Base-by-base conservation (phyloP, 2,888 invertebrate species). In the Scelioninae gen. 2 region DNA sequence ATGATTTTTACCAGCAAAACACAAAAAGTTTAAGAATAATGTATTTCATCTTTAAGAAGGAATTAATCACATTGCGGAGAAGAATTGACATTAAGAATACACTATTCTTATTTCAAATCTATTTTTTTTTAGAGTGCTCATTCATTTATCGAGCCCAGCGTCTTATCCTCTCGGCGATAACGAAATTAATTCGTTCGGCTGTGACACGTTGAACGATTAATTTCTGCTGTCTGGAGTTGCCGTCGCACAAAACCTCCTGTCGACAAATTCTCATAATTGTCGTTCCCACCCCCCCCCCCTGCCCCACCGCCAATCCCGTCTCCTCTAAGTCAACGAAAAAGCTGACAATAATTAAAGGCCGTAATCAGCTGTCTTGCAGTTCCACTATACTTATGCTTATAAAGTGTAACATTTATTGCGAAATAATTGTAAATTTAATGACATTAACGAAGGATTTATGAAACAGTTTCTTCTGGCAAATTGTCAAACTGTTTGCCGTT, bases 341-440 rank as follows among this genome's bases (percentile, higher is more conserved):
- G 5, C 28, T 25, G 33, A 13, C 28, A 28, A 50, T 63, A 64
- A 53, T 53, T 64, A 64, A 64, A 64, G 55, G 53, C 16, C 15
- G 45, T 11, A 64, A 64, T 64, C 55, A 64, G 25, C 46, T 9
- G n/a, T 18, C 13, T 18, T 33, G 48, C n/a, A 35, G 43, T 33
- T 53, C 53, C n/a, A 41, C 43, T 55, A 13, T 55, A 46, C 53
- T 55, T 33, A 25, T 10, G 35, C n/a, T 46, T 46, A 37, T 64
- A 53, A 53, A 64, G 28, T 46, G 46, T 18, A 41, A 35, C 64
- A 18, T 64, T 64, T 46, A 64, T 64, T 64, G 55, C 53, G 13
- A 53, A 64, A 55, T 65, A 65, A 65, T 65, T 65, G 55, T 55
- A 10, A 25, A 45, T 39, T 55, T 55, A 55, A 65, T 48, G 65